Conservation (phyloP, 2,113 vertebrate species). For the Petroica traversi region DNA sequence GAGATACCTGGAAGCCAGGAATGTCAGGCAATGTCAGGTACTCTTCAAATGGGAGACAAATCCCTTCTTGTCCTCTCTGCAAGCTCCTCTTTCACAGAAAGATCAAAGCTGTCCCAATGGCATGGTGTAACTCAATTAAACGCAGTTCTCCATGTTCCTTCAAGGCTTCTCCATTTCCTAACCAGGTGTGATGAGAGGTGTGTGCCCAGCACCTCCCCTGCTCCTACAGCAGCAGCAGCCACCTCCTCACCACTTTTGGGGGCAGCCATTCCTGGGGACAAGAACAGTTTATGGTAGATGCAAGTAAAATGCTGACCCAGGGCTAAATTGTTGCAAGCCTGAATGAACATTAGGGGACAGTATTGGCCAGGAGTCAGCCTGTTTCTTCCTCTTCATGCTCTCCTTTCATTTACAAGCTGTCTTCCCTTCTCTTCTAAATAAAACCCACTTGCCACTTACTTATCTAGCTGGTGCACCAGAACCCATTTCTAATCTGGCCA, state of each 20-base stretch:
- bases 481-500: constrained; percentile 62
- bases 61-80: not conserved
- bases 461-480: constrained; percentile 22
- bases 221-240: not conserved
- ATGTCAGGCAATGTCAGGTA: not conserved
- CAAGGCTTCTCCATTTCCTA: not conserved
- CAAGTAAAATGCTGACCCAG: not conserved
- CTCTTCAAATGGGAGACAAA: not conserved
- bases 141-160: not conserved
- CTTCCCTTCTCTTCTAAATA: constrained; percentile 2
- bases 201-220: not conserved
- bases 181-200: not conserved
- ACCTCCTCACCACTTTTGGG: not conserved
- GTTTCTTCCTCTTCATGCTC: not conserved
- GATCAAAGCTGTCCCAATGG: not conserved
- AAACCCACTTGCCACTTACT: not conserved
- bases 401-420: not conserved
- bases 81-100: not conserved
- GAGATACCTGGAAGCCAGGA: not conserved
- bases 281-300: not conserved
- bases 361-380: constrained; percentile 16
- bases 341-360: constrained; percentile 54
- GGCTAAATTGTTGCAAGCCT: constrained; percentile 26
- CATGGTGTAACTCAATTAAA: not conserved
- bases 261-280: not conserved